Evolutionary conservation across 2,888 invertebrate species (phyloP).

Genomic region (Chloroclysta siterata): DNA sequence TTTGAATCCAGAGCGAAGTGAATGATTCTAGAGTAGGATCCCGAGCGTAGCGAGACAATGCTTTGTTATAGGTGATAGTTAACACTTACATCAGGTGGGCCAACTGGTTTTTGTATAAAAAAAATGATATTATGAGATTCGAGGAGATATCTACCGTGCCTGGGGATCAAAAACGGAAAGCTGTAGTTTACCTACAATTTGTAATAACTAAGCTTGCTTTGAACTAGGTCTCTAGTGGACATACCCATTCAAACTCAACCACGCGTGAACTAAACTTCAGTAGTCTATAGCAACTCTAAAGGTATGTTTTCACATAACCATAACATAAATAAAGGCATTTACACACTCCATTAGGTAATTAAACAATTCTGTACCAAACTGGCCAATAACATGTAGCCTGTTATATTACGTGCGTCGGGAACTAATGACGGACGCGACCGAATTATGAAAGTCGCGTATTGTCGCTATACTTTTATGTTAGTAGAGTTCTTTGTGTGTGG

Average conservation of each 20-base stretch:
- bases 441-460: neutral
- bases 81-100: too few species aligned
- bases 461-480: too few species aligned
- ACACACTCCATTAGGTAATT: constrained; percentile 41
- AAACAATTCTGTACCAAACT: constrained; percentile 33
- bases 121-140: too few species aligned
- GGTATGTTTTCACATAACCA: constrained; percentile 31
- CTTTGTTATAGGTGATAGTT: too few species aligned
- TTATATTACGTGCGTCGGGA: constrained; percentile 1
- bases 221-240: constrained; percentile 4
- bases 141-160: too few species aligned
- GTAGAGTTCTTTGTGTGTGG: too few species aligned
- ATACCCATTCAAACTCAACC: constrained; percentile 23
- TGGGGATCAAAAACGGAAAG: too few species aligned
- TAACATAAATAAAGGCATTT: constrained; percentile 40
- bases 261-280: constrained; percentile 23
- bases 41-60: too few species aligned
- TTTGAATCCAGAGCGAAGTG: too few species aligned
- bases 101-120: too few species aligned
- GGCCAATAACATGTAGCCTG: constrained; percentile 25
- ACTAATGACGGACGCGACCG: constrained; percentile 13
- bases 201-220: neutral
- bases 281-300: constrained; percentile 13
- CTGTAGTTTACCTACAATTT: neutral
- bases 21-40: too few species aligned